phyloP scores from a whole-genome alignment of 1,140 invertebrate species.

The Hesperophylax magnus region DNA sequence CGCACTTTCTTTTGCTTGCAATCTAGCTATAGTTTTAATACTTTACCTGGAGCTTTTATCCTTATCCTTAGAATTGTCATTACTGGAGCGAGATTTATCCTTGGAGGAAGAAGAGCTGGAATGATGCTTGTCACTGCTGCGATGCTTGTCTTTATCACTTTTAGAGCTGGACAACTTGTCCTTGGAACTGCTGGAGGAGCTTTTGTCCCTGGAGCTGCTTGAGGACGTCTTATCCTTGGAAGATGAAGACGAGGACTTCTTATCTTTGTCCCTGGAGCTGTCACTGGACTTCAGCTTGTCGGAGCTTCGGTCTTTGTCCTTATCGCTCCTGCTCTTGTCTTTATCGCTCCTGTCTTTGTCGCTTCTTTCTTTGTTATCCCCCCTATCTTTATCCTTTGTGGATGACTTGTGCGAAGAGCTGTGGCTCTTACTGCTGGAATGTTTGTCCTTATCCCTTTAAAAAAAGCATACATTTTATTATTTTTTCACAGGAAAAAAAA shows the following conservation, averaged over 20 bases:
- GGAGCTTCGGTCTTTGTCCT: slow-evolving; percentile 68
- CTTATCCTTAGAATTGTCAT: slow-evolving; percentile 17
- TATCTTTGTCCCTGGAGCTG: slow-evolving; percentile 70
- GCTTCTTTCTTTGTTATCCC: slow-evolving; percentile 67
- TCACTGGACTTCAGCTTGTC: slow-evolving; percentile 61
- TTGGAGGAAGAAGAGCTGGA: slow-evolving; percentile 45
- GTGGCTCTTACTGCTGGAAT: slow-evolving; percentile 71
- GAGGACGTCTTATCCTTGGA: slow-evolving; percentile 60
- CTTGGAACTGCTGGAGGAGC: slow-evolving; percentile 59
- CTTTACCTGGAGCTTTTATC: slow-evolving; percentile 20
- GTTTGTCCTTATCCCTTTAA: slow-evolving; percentile 70
- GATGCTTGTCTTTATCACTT: slow-evolving; percentile 67
- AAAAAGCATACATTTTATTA: slow-evolving; percentile 6
- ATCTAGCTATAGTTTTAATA: too few species aligned
- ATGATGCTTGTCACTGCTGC: slow-evolving; percentile 65
- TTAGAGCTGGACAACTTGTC: slow-evolving; percentile 65
- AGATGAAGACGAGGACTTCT: slow-evolving; percentile 61
- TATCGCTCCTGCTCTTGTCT: slow-evolving; percentile 69
- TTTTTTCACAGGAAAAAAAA: neutral
- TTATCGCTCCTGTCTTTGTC: slow-evolving; percentile 70
- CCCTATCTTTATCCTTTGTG: slow-evolving; percentile 72
- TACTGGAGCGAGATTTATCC: slow-evolving; percentile 46
- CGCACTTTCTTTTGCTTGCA: too few species aligned
- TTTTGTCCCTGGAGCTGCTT: slow-evolving; percentile 51
- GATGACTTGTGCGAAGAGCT: slow-evolving; percentile 77